Base-by-base conservation (phyloP, 2,113 vertebrate genomes). In the Bucco capensis region DNA sequence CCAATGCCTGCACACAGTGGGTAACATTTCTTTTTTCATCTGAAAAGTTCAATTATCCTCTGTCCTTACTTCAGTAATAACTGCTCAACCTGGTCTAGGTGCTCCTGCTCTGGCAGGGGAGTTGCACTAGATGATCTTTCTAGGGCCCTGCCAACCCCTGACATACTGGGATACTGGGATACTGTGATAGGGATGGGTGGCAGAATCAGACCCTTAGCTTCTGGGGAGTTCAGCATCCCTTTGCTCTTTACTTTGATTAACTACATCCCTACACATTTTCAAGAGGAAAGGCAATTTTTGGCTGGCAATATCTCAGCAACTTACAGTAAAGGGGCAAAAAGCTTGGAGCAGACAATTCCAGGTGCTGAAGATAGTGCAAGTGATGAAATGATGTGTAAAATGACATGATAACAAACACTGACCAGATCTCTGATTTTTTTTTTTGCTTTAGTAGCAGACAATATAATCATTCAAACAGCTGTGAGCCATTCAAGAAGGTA, bases 381-480 rank as follows among this genome's bases (percentile, higher is more conserved):
- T 65, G 92, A 96, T 96, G 93, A 94, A 95, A 83, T 76, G 83
- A 93, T 93, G 80, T 96, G 78, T 72, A 93, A 96, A 95, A 96
- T 94, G 88, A 93, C 86, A 86, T 82, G 92, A 94, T 95, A 95
- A 96, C 86, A 95, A 95, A 93, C 88, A 95, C 80, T 95, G 93
- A 91, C 92, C 88, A 69, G 90, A 94, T 95, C 90, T 92, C 92
- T 93, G 95, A 90, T 94, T 90, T 94, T 94, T 94, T n/a, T n/a
- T n/a, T n/a, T n/a, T n/a, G n/a, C 88, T 93, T 95, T 92, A 93
- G 92, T 89, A 87, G 86, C 77, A 87, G 83, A 94, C 93, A 95
- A 95, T 94, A 93, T 95, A 88, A 94, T 93, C 88, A 92, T 92
- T 96, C 92, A 95, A 88, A 93, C 81, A 95, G 92, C 90, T 94